Base-by-base conservation (phyloP, 1,140 invertebrate species). In the Drosophila murphyi region DNA sequence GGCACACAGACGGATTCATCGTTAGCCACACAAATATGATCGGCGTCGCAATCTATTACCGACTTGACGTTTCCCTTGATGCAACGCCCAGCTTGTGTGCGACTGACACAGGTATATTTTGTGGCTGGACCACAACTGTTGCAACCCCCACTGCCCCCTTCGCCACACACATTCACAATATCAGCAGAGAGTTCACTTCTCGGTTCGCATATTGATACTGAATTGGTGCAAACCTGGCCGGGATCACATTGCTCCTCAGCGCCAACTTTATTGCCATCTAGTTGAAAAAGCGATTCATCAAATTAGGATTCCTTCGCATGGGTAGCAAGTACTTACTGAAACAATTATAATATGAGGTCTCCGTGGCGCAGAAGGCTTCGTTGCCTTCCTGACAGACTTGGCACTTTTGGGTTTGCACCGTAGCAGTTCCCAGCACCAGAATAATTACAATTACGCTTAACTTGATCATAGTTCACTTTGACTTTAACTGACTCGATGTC, bases 101-200 rank as follows among this genome's bases (percentile, higher is more conserved):
- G 50, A 61, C 83, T 89, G 0, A 85, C 77, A 48, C 83, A 88
- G n/a, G 80, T 71, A 47, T 63, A 88, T 8, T 64, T 69, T 2
- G 29, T 34, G 2, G 3, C 12, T 2, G 5, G 3, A 2, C 7
- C 28, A 5, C 82, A 87, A 5, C 10, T 54, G 12, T 45, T 35
- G 37, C 83, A 88, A 0, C 20, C 2, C 3, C 59, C 76, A 3
- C 4, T 5, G 6, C 8, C 12, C 0, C 39, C 32, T 12, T 35
- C 4, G 20, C 51, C 69, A 48, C 83, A 87, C 0, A 87, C 78
- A 4, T 79, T 76, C 7, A 37, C 8, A 5, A 69, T 20, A 0
- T 7, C 31, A 4, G 20, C 2, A 5, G 12, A 20, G 3, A 65
- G n/a, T 1, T 6, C 5, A 51, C 32, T 48, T 3, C 0, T 5